Conservation (phyloP, 2,888 invertebrate genomes). For the Ceramica pisi region DNA sequence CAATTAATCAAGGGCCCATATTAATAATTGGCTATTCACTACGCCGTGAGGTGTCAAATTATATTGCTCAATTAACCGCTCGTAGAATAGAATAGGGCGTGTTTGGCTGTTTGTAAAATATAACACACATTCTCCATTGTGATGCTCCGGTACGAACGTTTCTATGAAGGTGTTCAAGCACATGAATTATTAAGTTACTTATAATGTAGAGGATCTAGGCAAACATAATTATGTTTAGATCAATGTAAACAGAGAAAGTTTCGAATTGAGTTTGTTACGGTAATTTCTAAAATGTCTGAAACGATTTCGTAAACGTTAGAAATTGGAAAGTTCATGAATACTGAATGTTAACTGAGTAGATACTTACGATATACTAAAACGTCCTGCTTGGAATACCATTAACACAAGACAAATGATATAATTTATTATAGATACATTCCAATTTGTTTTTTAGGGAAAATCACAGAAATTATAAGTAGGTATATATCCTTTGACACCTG, state of each 20-base stretch:
- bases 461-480: background rate
- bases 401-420: slow-evolving; percentile 10
- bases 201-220: slow-evolving; percentile 15
- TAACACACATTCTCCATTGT: slow-evolving; percentile 65
- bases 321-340: slow-evolving; percentile 36
- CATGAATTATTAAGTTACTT: slow-evolving; percentile 27
- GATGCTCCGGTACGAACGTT: slow-evolving; percentile 24
- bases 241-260: slow-evolving; percentile 40
- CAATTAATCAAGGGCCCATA: slow-evolving; percentile 90
- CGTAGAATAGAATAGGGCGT: slow-evolving; percentile 88
- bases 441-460: background rate
- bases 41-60: slow-evolving; percentile 90
- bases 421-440: slow-evolving; percentile 20
- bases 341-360: slow-evolving; percentile 7
- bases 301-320: slow-evolving; percentile 25
- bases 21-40: slow-evolving; percentile 91
- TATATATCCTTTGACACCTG: background rate
- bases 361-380: background rate
- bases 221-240: no score
- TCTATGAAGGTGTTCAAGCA: slow-evolving; percentile 28
- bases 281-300: slow-evolving; percentile 42
- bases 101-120: slow-evolving; percentile 83
- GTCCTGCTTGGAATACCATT: slow-evolving; percentile 12
- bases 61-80: slow-evolving; percentile 90
- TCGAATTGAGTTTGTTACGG: slow-evolving; percentile 16